Evolutionary conservation across 2,797 vertebrate genomes (phyloP).

Genomic region (Scarus forsteni): DNA sequence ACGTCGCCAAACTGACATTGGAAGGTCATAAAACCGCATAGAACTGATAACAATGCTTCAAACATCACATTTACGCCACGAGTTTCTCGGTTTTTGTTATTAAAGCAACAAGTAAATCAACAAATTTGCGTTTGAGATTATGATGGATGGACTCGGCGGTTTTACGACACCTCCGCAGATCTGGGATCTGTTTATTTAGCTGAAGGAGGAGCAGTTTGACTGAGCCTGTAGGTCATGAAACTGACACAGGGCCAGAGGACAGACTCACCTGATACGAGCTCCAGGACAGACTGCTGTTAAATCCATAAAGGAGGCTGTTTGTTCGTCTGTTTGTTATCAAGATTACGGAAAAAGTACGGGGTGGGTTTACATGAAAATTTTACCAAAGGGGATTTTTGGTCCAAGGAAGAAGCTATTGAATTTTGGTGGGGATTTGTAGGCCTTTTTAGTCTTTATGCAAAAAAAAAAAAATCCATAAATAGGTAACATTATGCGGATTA

Average conservation of each 20-base stretch:
- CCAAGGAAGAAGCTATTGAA: too few relatives aligned
- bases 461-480: too few relatives aligned
- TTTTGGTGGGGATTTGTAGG: too few relatives aligned
- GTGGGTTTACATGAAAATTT: too few relatives aligned
- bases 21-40: not conserved
- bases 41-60: rapidly evolving
- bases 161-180: constrained; percentile 48
- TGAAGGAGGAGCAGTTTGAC: not conserved
- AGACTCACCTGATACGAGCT: not conserved
- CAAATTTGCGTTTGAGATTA: rapidly evolving
- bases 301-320: too few relatives aligned
- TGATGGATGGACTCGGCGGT: rapidly evolving
- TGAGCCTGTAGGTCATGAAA: not conserved
- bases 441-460: too few relatives aligned
- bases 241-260: not conserved
- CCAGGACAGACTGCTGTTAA: too few relatives aligned
- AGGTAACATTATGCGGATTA: too few relatives aligned
- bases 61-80: rapidly evolving
- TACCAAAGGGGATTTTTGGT: too few relatives aligned
- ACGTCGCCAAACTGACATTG: constrained; percentile 32
- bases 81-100: rapidly evolving
- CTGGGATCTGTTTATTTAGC: constrained; percentile 30
- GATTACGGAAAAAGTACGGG: too few relatives aligned
- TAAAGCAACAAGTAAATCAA: not conserved
- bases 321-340: too few relatives aligned